Conservation (phyloP, 23 tunicate species). For the Phallusia fumigata region DNA sequence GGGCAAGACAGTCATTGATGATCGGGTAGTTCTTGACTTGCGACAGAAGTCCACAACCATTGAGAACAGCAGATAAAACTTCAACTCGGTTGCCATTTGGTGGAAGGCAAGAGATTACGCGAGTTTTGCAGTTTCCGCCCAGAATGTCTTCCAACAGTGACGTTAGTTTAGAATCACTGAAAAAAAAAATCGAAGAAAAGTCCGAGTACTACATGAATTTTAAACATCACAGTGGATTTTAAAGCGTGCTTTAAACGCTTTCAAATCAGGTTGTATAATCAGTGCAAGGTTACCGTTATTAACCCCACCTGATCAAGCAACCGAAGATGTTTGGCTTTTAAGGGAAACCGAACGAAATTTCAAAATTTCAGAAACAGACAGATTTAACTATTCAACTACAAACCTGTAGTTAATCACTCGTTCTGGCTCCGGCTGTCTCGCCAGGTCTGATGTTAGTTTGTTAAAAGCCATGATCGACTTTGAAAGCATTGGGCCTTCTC, state of each 20-base stretch:
- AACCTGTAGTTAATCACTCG: conserved; percentile 90
- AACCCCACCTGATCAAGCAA: too few species aligned
- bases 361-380: too few species aligned
- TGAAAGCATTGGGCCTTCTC: conserved; percentile 86
- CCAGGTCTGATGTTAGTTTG: conserved; percentile 79
- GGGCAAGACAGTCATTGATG: conserved; percentile 89
- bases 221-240: too few species aligned
- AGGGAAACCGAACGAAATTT: too few species aligned
- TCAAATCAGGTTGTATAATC: too few species aligned
- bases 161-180: conserved; percentile 93
- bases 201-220: not conserved
- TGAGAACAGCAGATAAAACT: conserved; percentile 63
- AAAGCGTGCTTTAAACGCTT: too few species aligned
- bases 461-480: conserved; percentile 79
- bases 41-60: conserved; percentile 83
- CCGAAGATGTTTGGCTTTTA: too few species aligned
- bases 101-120: conserved; percentile 88
- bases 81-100: conserved; percentile 53
- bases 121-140: conserved; percentile 95
- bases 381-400: too few species aligned
- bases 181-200: not conserved
- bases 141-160: conserved; percentile 72
- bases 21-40: conserved; percentile 92
- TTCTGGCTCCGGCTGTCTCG: conserved; percentile 83
- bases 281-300: too few species aligned